Conservation (phyloP, 2,888 invertebrate species). For the Trichopoda pennipes region DNA sequence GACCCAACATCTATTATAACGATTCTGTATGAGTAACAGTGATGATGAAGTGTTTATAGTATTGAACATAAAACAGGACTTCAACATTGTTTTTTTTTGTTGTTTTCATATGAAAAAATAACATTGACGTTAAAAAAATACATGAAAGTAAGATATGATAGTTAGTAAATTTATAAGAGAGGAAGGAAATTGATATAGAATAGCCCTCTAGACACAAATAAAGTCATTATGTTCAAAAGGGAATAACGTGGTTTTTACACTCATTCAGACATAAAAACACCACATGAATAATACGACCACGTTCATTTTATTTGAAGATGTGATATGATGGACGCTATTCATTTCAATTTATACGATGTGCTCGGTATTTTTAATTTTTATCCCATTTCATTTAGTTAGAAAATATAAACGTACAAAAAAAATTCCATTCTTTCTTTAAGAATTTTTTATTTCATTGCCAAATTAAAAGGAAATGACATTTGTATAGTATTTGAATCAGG, state of each 20-base stretch:
- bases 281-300: slow-evolving; percentile 16
- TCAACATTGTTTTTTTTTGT: slow-evolving; percentile 21
- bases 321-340: slow-evolving; percentile 57
- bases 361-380: slow-evolving; percentile 20
- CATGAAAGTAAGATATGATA: slow-evolving; percentile 17
- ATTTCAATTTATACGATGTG: slow-evolving; percentile 51
- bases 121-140: slow-evolving; percentile 35
- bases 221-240: slow-evolving; percentile 62
- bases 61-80: slow-evolving; percentile 52
- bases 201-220: slow-evolving; percentile 67
- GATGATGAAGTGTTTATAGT: slow-evolving; percentile 64
- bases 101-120: slow-evolving; percentile 7
- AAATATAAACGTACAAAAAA: background rate
- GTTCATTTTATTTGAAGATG: slow-evolving; percentile 34
- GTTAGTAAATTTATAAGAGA: slow-evolving; percentile 15
- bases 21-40: slow-evolving; percentile 40
- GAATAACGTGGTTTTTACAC: slow-evolving; percentile 61
- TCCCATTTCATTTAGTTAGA: slow-evolving; percentile 13
- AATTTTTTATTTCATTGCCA: slow-evolving; percentile 12
- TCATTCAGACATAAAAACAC: slow-evolving; percentile 10
- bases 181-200: slow-evolving; percentile 66
- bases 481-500: slow-evolving; percentile 46
- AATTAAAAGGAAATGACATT: slow-evolving; percentile 41
- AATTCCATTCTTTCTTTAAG: background rate
- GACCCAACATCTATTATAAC: slow-evolving; percentile 2